These are phyloP conservation scores for Dicycla oo DNA, from an alignment of 2,888 invertebrate genomes.

Conservation along the genomic window DNA sequence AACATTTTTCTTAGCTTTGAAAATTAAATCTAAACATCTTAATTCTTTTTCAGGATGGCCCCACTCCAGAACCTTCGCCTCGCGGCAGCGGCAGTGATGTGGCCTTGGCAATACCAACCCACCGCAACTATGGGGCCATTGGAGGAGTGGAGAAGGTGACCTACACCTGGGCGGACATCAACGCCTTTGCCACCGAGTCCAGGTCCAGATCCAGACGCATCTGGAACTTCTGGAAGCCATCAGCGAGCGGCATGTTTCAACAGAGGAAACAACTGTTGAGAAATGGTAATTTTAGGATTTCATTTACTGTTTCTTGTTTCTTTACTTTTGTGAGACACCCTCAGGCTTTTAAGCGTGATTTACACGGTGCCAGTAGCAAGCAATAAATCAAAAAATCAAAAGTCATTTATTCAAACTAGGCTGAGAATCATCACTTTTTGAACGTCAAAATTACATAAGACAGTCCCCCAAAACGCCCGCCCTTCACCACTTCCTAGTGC, in stretches of 20 bases:
- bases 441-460: too few species aligned
- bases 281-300: constrained; percentile 80
- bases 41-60: constrained; percentile 71
- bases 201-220: constrained; percentile 82
- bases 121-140: constrained; percentile 84
- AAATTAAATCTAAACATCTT: neutral
- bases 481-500: too few species aligned
- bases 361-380: too few species aligned
- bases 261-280: constrained; percentile 93
- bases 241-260: constrained; percentile 82
- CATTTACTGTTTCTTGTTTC: too few species aligned
- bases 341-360: too few species aligned
- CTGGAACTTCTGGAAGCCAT: constrained; percentile 87
- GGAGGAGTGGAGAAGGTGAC: constrained; percentile 89
- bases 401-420: too few species aligned
- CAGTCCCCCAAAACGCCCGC: too few species aligned
- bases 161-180: constrained; percentile 95
- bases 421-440: too few species aligned
- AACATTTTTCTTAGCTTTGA: neutral
- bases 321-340: too few species aligned
- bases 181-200: constrained; percentile 93
- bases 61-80: constrained; percentile 77
- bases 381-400: too few species aligned
- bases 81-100: constrained; percentile 80
- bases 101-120: constrained; percentile 75